A percentile compares a stretch with the other conserved stretches of the same genome.
Evolutionary conservation across 2,888 invertebrate genomes (phyloP).

Genomic region (Drosophila borborema): DNA sequence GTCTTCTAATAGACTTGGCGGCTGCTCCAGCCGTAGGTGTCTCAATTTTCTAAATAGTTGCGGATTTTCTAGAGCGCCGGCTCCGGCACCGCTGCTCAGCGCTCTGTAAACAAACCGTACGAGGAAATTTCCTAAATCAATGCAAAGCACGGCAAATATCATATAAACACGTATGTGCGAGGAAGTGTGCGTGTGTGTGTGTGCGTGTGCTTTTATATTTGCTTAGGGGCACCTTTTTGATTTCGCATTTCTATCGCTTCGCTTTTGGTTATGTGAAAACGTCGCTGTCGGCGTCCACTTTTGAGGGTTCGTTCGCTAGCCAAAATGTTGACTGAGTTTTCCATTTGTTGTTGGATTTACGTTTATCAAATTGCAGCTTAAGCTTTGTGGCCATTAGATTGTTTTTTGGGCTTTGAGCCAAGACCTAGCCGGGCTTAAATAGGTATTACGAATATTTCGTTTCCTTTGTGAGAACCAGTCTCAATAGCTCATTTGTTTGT

Average conservation of each 20-base stretch:
- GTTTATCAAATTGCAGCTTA: constrained; percentile 73
- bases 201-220: constrained; percentile 22
- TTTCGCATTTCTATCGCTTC: constrained; percentile 47
- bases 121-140: constrained; percentile 61
- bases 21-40: constrained; percentile 62
- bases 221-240: constrained; percentile 51
- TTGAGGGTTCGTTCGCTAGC: constrained; percentile 52
- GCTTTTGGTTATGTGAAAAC: constrained; percentile 1
- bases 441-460: not conserved
- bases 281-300: constrained; percentile 42
- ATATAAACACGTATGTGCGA: constrained; percentile 23
- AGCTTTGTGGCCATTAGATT: constrained; percentile 57
- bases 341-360: constrained; percentile 51
- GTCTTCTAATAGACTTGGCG: constrained; percentile 60
- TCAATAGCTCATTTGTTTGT: constrained; percentile 7
- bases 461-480: not conserved
- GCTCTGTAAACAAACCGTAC: constrained; percentile 56
- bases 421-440: not conserved
- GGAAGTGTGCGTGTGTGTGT: not conserved
- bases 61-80: constrained; percentile 21
- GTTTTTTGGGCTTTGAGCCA: constrained; percentile 32
- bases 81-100: not conserved
- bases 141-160: constrained; percentile 39
- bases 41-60: constrained; percentile 75
- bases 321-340: constrained; percentile 38